Evolutionary conservation across 2,888 invertebrate genomes (phyloP), one percentile per base, ranked within the genome.

Genomic region (Coelinius sp.): DNA sequence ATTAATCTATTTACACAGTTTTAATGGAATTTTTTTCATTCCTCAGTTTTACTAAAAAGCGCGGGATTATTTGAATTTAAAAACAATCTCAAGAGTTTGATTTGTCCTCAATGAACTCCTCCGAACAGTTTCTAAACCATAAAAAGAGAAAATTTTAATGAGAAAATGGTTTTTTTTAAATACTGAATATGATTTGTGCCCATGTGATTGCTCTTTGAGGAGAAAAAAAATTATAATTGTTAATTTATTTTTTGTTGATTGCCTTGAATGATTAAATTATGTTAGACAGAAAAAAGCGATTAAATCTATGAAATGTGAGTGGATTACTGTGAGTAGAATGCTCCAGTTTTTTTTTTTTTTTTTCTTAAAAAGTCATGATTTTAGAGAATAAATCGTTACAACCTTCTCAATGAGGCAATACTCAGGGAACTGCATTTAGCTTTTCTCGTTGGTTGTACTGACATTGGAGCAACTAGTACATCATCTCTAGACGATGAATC

Each of bases 391-490:
- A 44, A 35, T 22, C 22, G 6, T 91, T 92, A 93, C 90, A 93
- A 92, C 89, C 93, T 91, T 80, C 94, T 92, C 82, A 94, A 89
- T 79, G 92, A 91, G 79, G 92, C 92, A 82, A 91, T 91, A 81
- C 91, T 92, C 79, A 92, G 88, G 72, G 91, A 91, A 79, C 91
- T 90, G 80, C 92, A 90, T 88, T 92, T 92, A 81, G 93, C 92
- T 90, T 95, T 94, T 85, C 95, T 92, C 81, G 93, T 94, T 77
- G 95, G 95, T 89, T 95, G 95, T 85, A 95, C 95, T 73, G 95
- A 95, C 89, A 95, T 91, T 76, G 95, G 95, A 81, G 94, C 94
- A 83, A 93, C 91, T 84, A 93, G 89, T 86, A 92, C 90, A 78
- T 91, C 91, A 88, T 89, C 85, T 90, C 91, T 84, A 86, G 90